Evolutionary conservation across 2,113 vertebrate species (phyloP).

Genomic region (Bombycilla garrulus): DNA sequence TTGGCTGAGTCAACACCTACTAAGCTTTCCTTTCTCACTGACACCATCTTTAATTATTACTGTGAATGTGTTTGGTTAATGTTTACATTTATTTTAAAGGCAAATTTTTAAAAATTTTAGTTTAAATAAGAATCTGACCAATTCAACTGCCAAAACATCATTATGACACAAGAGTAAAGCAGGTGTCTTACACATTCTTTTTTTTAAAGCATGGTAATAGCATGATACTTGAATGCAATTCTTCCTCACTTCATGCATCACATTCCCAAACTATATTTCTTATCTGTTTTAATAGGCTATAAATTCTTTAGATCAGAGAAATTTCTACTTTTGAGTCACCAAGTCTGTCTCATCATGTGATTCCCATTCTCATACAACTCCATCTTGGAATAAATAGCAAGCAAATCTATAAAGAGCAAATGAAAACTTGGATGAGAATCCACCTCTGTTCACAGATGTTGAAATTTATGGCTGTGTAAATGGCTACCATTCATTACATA

Average conservation of each 20-base stretch:
- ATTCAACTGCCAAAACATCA: background rate
- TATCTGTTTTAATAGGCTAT: background rate
- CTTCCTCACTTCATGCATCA: background rate
- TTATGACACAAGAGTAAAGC: background rate
- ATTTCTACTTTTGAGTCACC: background rate
- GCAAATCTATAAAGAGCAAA: background rate
- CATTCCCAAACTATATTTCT: background rate
- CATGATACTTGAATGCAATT: background rate
- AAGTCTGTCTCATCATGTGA: background rate
- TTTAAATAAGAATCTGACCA: slow-evolving; percentile 25
- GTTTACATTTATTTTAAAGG: slow-evolving; percentile 32
- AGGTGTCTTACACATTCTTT: background rate
- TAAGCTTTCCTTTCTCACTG: background rate
- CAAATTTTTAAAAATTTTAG: background rate
- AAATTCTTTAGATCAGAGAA: background rate
- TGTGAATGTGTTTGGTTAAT: slow-evolving; percentile 21
- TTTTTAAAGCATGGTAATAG: background rate
- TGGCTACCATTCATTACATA: background rate
- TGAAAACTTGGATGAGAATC: background rate
- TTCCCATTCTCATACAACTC: background rate
- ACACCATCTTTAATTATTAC: slow-evolving; percentile 44
- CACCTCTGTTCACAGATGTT: background rate
- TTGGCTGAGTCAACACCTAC: slow-evolving; percentile 36
- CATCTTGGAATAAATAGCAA: background rate
- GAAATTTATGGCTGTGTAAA: background rate